Conservation (phyloP, 2,113 vertebrate genomes). For the Chrysochloris asiatica region DNA sequence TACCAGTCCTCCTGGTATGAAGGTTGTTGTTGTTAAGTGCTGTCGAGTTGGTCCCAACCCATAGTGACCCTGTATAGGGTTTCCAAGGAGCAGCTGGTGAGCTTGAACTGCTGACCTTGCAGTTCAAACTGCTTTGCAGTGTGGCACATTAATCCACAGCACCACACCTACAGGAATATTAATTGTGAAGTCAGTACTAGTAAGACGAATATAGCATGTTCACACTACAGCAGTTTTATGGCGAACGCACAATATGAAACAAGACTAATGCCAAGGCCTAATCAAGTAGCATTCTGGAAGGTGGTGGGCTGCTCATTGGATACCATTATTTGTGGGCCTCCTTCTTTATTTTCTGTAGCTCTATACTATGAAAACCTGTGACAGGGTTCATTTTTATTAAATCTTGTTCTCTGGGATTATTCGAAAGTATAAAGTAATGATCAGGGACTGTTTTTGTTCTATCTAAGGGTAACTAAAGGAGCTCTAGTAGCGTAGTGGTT, state of each 20-base stretch:
- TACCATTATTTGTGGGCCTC: background rate
- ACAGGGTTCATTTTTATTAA: background rate
- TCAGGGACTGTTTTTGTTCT: constrained; percentile 20
- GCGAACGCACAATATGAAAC: background rate
- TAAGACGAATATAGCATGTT: background rate
- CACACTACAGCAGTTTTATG: background rate
- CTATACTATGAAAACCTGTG: background rate
- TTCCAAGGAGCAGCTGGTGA: no score
- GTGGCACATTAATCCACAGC: no score
- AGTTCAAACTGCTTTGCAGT: no score
- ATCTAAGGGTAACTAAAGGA: no score
- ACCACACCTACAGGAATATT: background rate
- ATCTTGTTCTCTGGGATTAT: background rate
- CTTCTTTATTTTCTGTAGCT: background rate
- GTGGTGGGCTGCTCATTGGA: accelerated
- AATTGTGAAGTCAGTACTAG: background rate
- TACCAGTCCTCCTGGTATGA: no score
- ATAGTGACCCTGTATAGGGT: no score
- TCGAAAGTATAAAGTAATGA: constrained; percentile 27
- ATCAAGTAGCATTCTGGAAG: background rate
- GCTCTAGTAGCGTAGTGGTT: no score
- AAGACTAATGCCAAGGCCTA: background rate
- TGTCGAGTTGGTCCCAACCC: no score
- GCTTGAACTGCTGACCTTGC: no score
- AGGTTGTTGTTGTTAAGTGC: no score